phyloP scores from a whole-genome alignment of 2,113 vertebrate genomes.

The Candoia aspera region DNA sequence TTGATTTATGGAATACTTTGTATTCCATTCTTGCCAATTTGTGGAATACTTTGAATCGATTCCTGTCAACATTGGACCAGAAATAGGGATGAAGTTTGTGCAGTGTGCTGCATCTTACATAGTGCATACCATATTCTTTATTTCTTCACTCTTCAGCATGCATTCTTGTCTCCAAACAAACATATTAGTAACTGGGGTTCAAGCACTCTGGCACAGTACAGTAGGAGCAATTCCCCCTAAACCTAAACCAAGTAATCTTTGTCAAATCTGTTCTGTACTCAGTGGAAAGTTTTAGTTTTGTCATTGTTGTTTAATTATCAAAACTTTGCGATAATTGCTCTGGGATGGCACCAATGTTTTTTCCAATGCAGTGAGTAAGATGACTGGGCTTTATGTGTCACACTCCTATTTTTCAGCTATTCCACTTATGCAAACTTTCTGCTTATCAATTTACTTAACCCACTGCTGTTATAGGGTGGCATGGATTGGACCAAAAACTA shows the following conservation, averaged over 20 bases:
- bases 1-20: not conserved
- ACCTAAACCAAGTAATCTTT: not conserved
- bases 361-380: not conserved
- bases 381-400: not conserved
- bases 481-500: not conserved
- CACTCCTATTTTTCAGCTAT: not conserved
- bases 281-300: not conserved
- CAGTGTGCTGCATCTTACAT: not conserved
- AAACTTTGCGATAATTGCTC: not conserved
- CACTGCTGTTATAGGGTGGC: not conserved
- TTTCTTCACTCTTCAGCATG: not conserved
- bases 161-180: not conserved
- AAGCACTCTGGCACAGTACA: not conserved
- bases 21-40: not conserved
- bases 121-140: not conserved
- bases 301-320: not conserved
- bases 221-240: not conserved
- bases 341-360: not conserved
- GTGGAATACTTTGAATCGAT: not conserved
- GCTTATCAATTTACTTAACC: not conserved
- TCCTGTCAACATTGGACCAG: not conserved
- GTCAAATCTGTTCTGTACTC: not conserved
- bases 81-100: not conserved
- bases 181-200: not conserved
- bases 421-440: not conserved